Percentiles rank a stretch among this genome's conserved stretches.
phyloP scores from a whole-genome alignment of 2,888 invertebrate genomes.

The Drosophila pegasa region DNA sequence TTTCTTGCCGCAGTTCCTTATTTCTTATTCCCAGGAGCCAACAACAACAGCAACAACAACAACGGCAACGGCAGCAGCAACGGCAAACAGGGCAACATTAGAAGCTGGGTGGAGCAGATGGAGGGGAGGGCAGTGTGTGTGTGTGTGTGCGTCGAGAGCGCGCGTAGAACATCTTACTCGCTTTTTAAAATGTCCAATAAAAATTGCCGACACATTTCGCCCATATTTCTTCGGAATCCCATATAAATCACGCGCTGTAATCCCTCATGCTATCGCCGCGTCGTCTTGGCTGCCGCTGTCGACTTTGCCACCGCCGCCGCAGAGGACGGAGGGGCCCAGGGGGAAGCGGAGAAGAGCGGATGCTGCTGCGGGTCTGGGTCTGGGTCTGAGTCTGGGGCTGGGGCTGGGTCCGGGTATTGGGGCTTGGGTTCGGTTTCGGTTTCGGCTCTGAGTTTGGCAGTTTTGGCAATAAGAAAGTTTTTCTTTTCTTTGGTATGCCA shows the following conservation, averaged over 20 bases:
- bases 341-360: neutral
- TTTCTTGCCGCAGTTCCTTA: conserved; percentile 76
- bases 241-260: conserved; percentile 85
- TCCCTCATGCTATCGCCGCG: conserved; percentile 85
- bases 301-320: conserved; percentile 54
- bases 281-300: conserved; percentile 68
- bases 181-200: conserved; percentile 86
- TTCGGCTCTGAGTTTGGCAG: conserved; percentile 72
- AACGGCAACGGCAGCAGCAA: conserved; percentile 24
- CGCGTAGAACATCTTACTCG: conserved; percentile 84
- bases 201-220: conserved; percentile 86
- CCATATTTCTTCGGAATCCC: conserved; percentile 86
- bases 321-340: neutral
- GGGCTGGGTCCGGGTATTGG: conserved; percentile 2
- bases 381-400: conserved; percentile 9
- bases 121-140: conserved; percentile 5
- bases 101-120: conserved; percentile 23
- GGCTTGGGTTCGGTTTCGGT: conserved; percentile 20
- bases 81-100: conserved; percentile 53
- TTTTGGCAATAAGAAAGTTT: conserved; percentile 81
- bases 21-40: conserved; percentile 80
- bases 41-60: conserved; percentile 37
- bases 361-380: conserved; percentile 4
- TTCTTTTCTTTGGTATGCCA: conserved; percentile 64
- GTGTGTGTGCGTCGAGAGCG: conserved; percentile 39